phyloP scores from a whole-genome alignment of 2,797 vertebrate species.

The Meda fulgida region DNA sequence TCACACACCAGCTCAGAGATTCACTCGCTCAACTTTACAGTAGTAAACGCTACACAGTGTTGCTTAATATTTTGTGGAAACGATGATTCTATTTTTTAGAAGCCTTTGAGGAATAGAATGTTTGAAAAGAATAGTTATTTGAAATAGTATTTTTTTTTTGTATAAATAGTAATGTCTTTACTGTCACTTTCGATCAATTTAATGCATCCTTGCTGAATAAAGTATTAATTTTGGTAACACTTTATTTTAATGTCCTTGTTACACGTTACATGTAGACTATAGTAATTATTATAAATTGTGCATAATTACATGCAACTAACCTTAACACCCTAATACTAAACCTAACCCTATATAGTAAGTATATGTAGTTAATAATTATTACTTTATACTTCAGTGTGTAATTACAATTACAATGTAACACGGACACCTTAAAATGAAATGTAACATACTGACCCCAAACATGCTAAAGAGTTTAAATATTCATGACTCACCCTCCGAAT shows the following conservation, averaged over 20 bases:
- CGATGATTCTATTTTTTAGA: not conserved
- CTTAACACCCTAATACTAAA: not conserved
- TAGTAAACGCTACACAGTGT: too few relatives aligned
- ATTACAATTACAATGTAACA: not conserved
- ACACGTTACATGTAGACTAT: too few relatives aligned
- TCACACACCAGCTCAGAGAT: too few relatives aligned
- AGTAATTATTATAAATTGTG: not conserved
- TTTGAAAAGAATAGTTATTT: not conserved
- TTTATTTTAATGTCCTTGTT: not conserved
- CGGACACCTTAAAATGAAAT: not conserved
- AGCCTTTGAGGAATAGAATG: not conserved
- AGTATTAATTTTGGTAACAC: not conserved
- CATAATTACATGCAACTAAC: not conserved
- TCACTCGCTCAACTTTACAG: too few relatives aligned
- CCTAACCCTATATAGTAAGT: not conserved
- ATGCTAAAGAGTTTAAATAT: not conserved
- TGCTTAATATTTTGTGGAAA: constrained; percentile 1
- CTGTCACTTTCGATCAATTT: not conserved
- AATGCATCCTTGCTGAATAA: not conserved
- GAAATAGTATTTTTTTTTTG: not conserved
- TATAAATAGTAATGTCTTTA: not conserved
- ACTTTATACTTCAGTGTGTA: not conserved
- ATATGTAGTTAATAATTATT: not conserved
- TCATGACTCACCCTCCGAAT: constrained; percentile 75
- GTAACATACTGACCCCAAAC: not conserved